Percentiles rank a stretch among this genome's conserved stretches.
These are phyloP conservation scores for Alectoris magna DNA, from an alignment of 2,797 vertebrate species.

Conservation along the genomic window DNA sequence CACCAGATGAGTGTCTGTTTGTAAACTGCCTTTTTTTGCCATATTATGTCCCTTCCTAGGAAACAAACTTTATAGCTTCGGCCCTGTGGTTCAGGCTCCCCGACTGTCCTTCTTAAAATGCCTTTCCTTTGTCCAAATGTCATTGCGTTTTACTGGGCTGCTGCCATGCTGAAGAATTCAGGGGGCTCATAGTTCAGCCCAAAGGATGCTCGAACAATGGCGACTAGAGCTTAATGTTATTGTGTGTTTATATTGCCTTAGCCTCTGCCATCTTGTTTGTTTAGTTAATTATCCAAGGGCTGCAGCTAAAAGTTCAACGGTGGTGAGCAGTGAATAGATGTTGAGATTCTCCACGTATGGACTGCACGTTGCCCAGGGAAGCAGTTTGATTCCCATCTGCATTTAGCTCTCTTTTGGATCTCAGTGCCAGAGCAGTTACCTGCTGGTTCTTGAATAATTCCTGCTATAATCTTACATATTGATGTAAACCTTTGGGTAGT, in stretches of 20 bases:
- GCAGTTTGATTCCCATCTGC: not conserved
- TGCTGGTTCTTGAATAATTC: not conserved
- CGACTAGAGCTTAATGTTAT: not conserved
- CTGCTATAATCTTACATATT: not conserved
- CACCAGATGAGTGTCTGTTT: not conserved
- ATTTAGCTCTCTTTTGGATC: not conserved
- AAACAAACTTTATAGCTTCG: not conserved
- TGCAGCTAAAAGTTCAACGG: not conserved
- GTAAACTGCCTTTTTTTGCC: not conserved
- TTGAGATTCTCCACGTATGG: not conserved
- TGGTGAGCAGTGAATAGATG: not conserved
- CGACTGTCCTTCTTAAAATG: not conserved
- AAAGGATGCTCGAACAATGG: not conserved
- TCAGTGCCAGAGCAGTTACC: not conserved
- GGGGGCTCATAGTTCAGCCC: not conserved
- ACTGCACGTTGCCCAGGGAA: accelerated
- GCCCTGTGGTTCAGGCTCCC: not conserved
- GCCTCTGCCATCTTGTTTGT: not conserved
- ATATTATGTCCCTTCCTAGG: not conserved
- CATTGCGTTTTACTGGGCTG: not conserved
- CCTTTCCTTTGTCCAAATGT: not conserved
- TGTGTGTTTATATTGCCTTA: not conserved
- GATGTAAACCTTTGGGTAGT: not conserved
- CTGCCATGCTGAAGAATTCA: not conserved
- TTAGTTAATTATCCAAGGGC: not conserved